Percentiles rank a stretch among this genome's conserved stretches.
These are phyloP conservation scores for Galeopterus variegatus DNA, from an alignment of 2,113 vertebrate genomes.

Conservation along the genomic window DNA sequence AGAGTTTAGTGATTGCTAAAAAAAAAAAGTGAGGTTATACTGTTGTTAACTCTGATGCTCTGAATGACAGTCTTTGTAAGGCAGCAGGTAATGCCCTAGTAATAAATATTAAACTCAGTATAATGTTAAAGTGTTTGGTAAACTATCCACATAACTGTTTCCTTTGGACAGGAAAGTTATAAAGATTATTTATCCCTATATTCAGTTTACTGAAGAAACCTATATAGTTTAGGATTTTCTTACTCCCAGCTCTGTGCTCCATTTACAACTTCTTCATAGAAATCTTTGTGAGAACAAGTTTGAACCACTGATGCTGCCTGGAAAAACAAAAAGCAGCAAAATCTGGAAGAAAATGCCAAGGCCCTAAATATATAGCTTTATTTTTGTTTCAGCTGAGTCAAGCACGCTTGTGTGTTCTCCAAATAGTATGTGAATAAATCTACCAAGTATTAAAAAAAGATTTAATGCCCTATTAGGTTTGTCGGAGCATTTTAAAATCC, in stretches of 20 bases:
- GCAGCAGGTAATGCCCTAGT: background rate
- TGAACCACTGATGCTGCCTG: slow-evolving; percentile 63
- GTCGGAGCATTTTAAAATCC: slow-evolving; percentile 78
- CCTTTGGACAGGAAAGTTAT: slow-evolving; percentile 5
- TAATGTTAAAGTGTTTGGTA: slow-evolving; percentile 38
- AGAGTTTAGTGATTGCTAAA: background rate
- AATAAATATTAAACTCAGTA: slow-evolving; percentile 55
- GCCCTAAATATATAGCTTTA: slow-evolving; percentile 51
- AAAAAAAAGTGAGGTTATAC: background rate
- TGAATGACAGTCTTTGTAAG: slow-evolving; percentile 62
- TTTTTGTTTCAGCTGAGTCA: slow-evolving; percentile 65
- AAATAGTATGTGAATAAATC: slow-evolving; percentile 72
- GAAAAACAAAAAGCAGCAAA: slow-evolving; percentile 65
- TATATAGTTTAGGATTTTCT: slow-evolving; percentile 55
- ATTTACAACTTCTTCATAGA: slow-evolving; percentile 67
- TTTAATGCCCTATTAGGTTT: slow-evolving; percentile 75
- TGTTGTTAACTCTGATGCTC: slow-evolving; percentile 33
- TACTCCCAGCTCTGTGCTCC: slow-evolving; percentile 39
- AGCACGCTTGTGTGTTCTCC: slow-evolving; percentile 74
- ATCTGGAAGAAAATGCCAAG: slow-evolving; percentile 62
- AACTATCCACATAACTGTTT: slow-evolving; percentile 18
- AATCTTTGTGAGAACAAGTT: slow-evolving; percentile 58
- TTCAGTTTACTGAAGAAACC: slow-evolving; percentile 43
- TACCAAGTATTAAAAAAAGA: slow-evolving; percentile 77
- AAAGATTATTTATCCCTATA: slow-evolving; percentile 60